Evolutionary conservation across 2,888 invertebrate species (phyloP).

Genomic region (Notodonta ziczac): DNA sequence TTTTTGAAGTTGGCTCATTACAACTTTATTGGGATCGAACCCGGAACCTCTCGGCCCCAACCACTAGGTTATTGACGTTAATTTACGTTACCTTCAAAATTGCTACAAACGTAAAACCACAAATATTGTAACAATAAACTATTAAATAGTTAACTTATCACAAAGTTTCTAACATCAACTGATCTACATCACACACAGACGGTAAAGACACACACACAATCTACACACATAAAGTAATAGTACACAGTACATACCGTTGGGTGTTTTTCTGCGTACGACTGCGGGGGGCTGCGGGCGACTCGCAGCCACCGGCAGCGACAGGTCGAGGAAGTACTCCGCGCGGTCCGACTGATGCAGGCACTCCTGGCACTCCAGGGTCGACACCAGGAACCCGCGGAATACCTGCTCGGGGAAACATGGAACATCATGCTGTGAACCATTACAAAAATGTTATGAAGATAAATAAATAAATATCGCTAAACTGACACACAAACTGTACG

Average conservation of each 20-base stretch:
- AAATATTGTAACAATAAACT: background rate
- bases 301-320: conserved; percentile 94
- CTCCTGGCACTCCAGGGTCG: conserved; percentile 94
- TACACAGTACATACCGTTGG: conserved; percentile 60
- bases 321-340: conserved; percentile 96
- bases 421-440: background rate
- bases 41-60: too few relatives aligned
- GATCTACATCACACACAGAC: too few relatives aligned
- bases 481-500: too few relatives aligned
- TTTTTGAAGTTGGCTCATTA: too few relatives aligned
- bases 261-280: conserved; percentile 80
- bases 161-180: background rate
- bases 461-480: too few relatives aligned
- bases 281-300: conserved; percentile 90
- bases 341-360: conserved; percentile 94
- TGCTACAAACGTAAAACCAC: conserved; percentile 9
- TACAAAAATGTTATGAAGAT: too few relatives aligned
- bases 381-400: conserved; percentile 96
- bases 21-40: too few relatives aligned
- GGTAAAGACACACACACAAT: background rate
- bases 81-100: background rate
- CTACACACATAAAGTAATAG: background rate
- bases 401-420: conserved; percentile 74
- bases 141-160: conserved; percentile 9
- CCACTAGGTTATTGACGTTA: too few relatives aligned